These are phyloP conservation scores for Scylla paramamosain DNA, from an alignment of 1,140 invertebrate species.

Conservation along the genomic window DNA sequence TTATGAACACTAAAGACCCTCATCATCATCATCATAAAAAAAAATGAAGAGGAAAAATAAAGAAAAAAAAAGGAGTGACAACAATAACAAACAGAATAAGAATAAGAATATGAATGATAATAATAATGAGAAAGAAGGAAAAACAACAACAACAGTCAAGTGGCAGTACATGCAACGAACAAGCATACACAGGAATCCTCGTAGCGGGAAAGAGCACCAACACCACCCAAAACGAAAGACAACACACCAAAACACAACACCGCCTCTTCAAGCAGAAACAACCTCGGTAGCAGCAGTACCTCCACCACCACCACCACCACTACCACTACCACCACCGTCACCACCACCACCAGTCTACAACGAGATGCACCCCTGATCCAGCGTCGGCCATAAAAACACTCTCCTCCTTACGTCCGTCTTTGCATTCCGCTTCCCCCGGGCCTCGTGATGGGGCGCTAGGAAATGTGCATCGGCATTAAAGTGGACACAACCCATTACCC, in stretches of 20 bases:
- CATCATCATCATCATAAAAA: neutral
- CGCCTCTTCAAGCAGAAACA: neutral
- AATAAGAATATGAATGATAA: neutral
- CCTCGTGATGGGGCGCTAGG: constrained; percentile 68
- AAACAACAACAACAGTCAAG: neutral
- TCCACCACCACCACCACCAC: neutral
- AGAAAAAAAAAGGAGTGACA: neutral
- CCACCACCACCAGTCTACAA: neutral
- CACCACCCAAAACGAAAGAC: neutral
- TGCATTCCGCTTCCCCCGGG: constrained; percentile 63
- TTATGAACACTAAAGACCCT: too few relatives aligned
- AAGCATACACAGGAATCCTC: too few relatives aligned
- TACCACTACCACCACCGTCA: too few relatives aligned
- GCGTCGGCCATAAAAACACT: constrained; percentile 60
- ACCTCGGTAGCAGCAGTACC: neutral
- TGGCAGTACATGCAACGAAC: neutral
- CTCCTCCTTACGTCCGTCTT: constrained; percentile 69
- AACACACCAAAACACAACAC: too few relatives aligned
- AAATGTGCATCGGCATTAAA: constrained; percentile 76
- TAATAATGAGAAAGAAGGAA: neutral
- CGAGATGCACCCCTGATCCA: constrained; percentile 68
- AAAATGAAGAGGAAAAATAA: neutral
- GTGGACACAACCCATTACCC: constrained; percentile 74
- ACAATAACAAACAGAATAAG: neutral
- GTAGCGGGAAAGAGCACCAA: neutral